Evolutionary conservation across 2,888 invertebrate genomes (phyloP).

Genomic region (Malthinus flaveolus): DNA sequence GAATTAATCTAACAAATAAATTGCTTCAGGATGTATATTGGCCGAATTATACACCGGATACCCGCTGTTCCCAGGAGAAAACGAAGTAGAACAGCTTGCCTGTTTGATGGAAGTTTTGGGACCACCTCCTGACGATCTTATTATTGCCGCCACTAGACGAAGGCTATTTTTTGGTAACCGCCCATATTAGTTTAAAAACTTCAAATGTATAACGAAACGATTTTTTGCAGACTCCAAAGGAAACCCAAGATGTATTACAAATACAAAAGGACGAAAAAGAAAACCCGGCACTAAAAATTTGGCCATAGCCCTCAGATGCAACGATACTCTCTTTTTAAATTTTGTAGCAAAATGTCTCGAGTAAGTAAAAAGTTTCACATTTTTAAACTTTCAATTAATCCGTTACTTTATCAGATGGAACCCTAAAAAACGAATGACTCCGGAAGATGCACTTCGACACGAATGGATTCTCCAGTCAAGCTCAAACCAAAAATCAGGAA

Average conservation of each 20-base stretch:
- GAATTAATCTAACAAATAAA: background rate
- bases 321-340: slow-evolving; percentile 87
- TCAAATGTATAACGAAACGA: background rate
- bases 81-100: slow-evolving; percentile 94
- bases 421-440: slow-evolving; percentile 86
- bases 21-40: slow-evolving; percentile 79
- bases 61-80: slow-evolving; percentile 95
- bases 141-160: slow-evolving; percentile 82
- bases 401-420: slow-evolving; percentile 73
- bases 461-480: slow-evolving; percentile 75
- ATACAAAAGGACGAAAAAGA: slow-evolving; percentile 91
- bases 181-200: background rate
- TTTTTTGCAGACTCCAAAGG: slow-evolving; percentile 78
- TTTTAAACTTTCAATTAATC: background rate
- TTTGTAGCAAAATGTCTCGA: slow-evolving; percentile 89
- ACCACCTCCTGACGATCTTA: slow-evolving; percentile 83
- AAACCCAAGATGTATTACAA: slow-evolving; percentile 86
- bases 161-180: slow-evolving; percentile 80
- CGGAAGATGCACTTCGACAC: slow-evolving; percentile 87
- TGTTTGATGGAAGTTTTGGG: slow-evolving; percentile 97
- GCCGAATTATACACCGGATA: slow-evolving; percentile 96
- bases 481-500: slow-evolving; percentile 48
- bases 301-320: slow-evolving; percentile 79
- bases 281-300: slow-evolving; percentile 84
- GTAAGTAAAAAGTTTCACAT: slow-evolving; percentile 60